Evolutionary conservation across 2,113 vertebrate species (phyloP).

Genomic region (Lamprotornis superbus): DNA sequence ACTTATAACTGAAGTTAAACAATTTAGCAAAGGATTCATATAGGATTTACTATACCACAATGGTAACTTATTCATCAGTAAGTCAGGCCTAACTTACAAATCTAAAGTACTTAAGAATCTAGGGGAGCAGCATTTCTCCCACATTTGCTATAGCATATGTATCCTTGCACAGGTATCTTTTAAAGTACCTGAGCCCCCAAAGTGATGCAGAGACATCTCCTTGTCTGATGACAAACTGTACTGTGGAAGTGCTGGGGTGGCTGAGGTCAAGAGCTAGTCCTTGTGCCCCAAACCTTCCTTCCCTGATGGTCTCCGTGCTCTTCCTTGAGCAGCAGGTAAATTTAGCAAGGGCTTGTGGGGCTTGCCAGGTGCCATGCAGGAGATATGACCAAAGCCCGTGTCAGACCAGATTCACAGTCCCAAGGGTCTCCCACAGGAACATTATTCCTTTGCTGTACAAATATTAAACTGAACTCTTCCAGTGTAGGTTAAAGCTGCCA

Average conservation of each 20-base stretch:
- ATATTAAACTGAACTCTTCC: neutral
- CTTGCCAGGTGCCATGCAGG: neutral
- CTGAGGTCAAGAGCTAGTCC: neutral
- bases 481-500: neutral
- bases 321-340: neutral
- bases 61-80: neutral
- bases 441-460: neutral
- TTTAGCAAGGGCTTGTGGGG: neutral
- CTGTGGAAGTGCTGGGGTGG: neutral
- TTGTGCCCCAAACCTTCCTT: neutral
- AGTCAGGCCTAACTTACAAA: neutral
- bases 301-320: accelerated
- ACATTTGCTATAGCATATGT: neutral
- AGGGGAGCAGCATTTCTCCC: neutral
- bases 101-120: neutral
- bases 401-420: neutral
- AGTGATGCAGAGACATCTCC: neutral
- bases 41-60: neutral
- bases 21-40: neutral
- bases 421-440: accelerated
- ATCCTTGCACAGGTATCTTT: neutral
- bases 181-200: neutral
- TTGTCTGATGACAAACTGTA: neutral
- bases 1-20: neutral
- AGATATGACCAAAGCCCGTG: neutral